Base-by-base conservation (phyloP, 2,888 invertebrate species). In the Oxyscelio sp. region DNA sequence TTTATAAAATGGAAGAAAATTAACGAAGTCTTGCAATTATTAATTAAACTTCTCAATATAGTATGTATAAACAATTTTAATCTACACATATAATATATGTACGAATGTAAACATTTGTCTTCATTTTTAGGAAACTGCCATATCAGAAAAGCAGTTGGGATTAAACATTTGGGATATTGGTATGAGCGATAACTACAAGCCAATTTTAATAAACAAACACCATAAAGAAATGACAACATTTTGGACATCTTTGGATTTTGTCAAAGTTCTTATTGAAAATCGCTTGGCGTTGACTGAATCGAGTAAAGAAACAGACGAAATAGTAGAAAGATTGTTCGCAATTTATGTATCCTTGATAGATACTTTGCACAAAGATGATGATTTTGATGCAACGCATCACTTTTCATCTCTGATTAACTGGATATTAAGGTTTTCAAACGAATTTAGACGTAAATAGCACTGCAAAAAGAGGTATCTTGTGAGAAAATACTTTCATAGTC, bases 1-100 rank as follows among this genome's bases (percentile, higher is more conserved):
- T 52, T 90, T 1, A 34, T 88, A 1, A 89, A 90, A 78, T 90
- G 90, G 90, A 50, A 89, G 1, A 82, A 79, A 52, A 68, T 78
- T 2, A 73, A 85, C 22, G 31, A 59, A 17, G 40, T 89, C 31
- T 61, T 89, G 0, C 22, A 65, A 19, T 45, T 85, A 4, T 34
- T 84, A 6, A 40, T 56, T 1, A 17, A 80, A 58, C 34, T 65
- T 17, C 38, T 71, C n/a, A 9, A 65, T 40, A 2, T 48, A 4
- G 77, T 78, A 61, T 50, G 77, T 68, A 59, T 48, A 40, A 40
- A 11, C 11, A 11, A 40, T 6, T 40, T 11, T 40, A 40, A 40
- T n/a, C 11, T 40, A 40, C n/a, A 40, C n/a, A n/a, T n/a, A n/a
- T n/a, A n/a, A n/a, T n/a, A n/a, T n/a, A n/a, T n/a, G n/a, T n/a